Conservation (phyloP, 2,888 invertebrate species). For the Pyrochroa serraticornis region DNA sequence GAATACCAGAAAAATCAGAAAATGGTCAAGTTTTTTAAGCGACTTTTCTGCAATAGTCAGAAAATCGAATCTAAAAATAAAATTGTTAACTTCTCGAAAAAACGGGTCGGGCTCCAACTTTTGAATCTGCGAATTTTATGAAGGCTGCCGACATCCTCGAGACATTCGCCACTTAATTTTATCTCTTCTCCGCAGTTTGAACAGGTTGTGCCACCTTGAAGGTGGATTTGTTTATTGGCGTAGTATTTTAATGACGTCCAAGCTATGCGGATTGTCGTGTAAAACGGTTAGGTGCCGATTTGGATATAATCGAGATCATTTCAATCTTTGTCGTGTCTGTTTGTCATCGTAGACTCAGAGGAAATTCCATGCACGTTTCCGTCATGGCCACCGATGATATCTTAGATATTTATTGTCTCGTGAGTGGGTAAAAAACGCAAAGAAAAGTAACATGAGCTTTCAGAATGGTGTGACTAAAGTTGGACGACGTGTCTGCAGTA, state of each 20-base stretch:
- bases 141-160: neutral
- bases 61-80: no score
- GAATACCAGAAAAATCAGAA: no score
- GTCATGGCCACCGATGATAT: conserved; percentile 38
- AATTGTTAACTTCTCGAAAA: conserved; percentile 15
- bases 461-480: no score
- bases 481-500: no score
- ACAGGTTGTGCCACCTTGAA: neutral
- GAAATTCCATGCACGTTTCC: conserved; percentile 38
- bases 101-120: neutral
- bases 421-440: conserved; percentile 4
- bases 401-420: conserved; percentile 34
- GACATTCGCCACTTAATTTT: conserved; percentile 1
- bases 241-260: neutral
- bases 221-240: neutral
- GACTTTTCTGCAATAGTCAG: no score
- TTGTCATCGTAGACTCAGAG: conserved; percentile 9
- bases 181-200: neutral
- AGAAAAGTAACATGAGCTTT: no score
- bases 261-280: neutral
- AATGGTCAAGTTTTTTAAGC: no score
- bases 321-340: no score
- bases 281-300: no score
- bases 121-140: conserved; percentile 4
- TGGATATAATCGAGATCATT: no score